Evolutionary conservation across 2,888 invertebrate genomes (phyloP), one percentile per base, ranked within the genome.

Genomic region (Hylaea fasciaria): DNA sequence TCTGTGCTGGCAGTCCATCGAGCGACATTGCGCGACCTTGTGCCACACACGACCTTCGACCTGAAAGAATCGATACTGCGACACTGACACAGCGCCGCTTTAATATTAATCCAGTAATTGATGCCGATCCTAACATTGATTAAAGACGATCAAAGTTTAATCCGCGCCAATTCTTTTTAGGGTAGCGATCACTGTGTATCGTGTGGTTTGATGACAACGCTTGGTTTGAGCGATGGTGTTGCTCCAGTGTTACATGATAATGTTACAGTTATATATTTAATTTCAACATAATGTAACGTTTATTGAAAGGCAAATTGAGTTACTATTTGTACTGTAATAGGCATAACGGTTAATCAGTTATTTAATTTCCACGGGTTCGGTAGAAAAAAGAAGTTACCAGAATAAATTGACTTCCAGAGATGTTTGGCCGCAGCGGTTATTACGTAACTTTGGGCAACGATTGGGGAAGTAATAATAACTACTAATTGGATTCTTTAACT

Each of bases 11-110:
- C 57, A 55, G 44, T 29, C 55, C 37, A 66, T 57, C 62, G 59
- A 65, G 69, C 71, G 77, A 75, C 80, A 74, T 71, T 74, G 72
- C 50, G 65, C 76, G 86, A 87, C 86, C 87, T 87, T 86, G 86
- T 68, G 66, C 69, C 70, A 65, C 65, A 69, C 67, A 72, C 67
- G 71, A 68, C 73, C 56, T 48, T 22, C 32, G 44, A 32, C 43
- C 56, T 37, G 41, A 12, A 65, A 69, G 69, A 84, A 87, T 87
- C 88, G 80, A 87, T 86, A 86, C 74, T 73, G 72, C 78, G 80
- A 71, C 76, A 76, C 60, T 60, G 62, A 51, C 64, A 62, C 51
- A 50, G 41, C 52, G 40, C 16, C 40, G 29, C 32, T 62, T 64
- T 40, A 64, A 55, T 66, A 65, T 64, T 67, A 54, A 67, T 64